phyloP scores from a whole-genome alignment of 2,888 invertebrate genomes.

The Germaria angustata region DNA sequence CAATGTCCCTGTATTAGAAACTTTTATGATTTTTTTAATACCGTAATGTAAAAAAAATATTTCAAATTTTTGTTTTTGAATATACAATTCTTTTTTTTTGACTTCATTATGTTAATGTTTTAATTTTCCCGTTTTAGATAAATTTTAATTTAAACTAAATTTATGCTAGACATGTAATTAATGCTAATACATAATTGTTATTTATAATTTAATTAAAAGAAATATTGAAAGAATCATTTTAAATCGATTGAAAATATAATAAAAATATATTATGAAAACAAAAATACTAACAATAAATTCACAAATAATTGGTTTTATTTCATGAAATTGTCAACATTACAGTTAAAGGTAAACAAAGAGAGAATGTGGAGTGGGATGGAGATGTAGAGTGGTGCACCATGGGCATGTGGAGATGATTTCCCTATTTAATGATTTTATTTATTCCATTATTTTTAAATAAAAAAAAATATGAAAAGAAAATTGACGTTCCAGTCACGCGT shows the following conservation, averaged over 20 bases:
- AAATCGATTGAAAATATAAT: constrained; percentile 69
- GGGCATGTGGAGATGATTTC: too few species aligned
- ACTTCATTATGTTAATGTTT: constrained; percentile 31
- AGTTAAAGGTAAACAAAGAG: not conserved
- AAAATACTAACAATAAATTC: constrained; percentile 60
- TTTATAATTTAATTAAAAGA: constrained; percentile 70
- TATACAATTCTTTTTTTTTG: not conserved
- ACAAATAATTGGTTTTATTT: constrained; percentile 7
- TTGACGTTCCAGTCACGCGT: not conserved
- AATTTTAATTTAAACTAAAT: constrained; percentile 63
- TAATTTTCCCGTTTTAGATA: constrained; percentile 48
- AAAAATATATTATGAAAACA: constrained; percentile 69
- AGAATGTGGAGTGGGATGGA: too few species aligned
- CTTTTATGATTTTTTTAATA: not conserved
- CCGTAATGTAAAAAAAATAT: constrained; percentile 42
- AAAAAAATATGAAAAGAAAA: too few species aligned
- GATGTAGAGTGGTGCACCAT: too few species aligned
- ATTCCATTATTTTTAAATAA: too few species aligned
- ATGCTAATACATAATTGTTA: constrained; percentile 74
- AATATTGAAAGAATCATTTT: constrained; percentile 66
- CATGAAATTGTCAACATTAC: not conserved
- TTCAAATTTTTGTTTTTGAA: constrained; percentile 31
- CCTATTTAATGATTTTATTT: too few species aligned
- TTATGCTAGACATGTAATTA: constrained; percentile 61
- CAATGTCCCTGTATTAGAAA: not conserved